Evolutionary conservation across 2,888 invertebrate species (phyloP).

Genomic region (Leistus spinibarbis): DNA sequence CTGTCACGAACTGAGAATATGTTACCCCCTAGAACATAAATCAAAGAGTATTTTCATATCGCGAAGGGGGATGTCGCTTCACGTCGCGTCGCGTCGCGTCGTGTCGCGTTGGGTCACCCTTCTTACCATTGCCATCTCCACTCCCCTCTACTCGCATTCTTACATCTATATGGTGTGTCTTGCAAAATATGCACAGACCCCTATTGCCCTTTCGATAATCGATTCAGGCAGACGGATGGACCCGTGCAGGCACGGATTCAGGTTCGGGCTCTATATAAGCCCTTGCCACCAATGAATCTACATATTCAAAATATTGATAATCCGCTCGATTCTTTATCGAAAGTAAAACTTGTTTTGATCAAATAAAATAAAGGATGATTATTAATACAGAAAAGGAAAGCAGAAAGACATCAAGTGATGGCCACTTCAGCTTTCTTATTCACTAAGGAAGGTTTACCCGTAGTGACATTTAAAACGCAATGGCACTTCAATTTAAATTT

Average conservation of each 20-base stretch:
- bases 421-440: no score
- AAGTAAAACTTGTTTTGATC: no score
- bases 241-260: not conserved
- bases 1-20: constrained; percentile 56
- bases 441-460: no score
- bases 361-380: no score
- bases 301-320: no score
- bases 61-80: constrained; percentile 11
- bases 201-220: constrained; percentile 35
- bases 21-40: constrained; percentile 52
- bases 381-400: no score
- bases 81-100: not conserved
- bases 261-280: not conserved
- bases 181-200: constrained; percentile 31
- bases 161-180: constrained; percentile 1
- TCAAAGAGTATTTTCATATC: constrained; percentile 49
- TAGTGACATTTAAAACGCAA: no score
- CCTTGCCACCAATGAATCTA: no score
- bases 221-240: constrained; percentile 25
- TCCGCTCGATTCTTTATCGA: no score
- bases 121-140: not conserved
- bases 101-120: not conserved
- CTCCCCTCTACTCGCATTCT: not conserved
- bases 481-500: no score
- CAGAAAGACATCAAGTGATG: no score